Evolutionary conservation across 2,113 vertebrate species (phyloP).

Genomic region (Psittacus erithacus): DNA sequence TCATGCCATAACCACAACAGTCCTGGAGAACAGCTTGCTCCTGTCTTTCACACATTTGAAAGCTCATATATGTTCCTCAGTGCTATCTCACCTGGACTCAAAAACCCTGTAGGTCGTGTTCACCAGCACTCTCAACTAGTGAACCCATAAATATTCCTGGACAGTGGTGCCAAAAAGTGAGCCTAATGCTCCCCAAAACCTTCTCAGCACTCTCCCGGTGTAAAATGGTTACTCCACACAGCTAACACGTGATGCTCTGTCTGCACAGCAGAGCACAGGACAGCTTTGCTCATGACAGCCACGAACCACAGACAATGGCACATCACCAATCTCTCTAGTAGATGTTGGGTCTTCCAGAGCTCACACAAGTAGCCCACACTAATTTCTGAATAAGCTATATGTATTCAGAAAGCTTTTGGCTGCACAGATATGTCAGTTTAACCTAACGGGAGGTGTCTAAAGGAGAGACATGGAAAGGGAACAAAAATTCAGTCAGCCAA

Average conservation of each 20-base stretch:
- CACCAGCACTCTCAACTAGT: not conserved
- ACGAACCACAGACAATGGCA: not conserved
- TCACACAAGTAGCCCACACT: not conserved
- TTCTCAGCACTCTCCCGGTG: not conserved
- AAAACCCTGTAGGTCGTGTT: not conserved
- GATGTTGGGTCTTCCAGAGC: not conserved
- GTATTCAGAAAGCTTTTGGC: not conserved
- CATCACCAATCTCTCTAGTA: not conserved
- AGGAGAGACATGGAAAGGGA: not conserved
- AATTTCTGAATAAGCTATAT: not conserved
- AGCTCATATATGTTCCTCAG: not conserved
- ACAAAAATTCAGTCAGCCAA: not conserved
- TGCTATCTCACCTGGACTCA: not conserved
- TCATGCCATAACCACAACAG: not conserved
- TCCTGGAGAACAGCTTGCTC: not conserved
- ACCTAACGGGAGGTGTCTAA: not conserved
- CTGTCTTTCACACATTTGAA: not conserved
- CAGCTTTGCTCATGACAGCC: not conserved
- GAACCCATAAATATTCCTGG: not conserved
- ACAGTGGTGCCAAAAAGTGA: not conserved
- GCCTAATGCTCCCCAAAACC: not conserved
- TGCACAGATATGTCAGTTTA: not conserved
- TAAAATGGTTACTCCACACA: not conserved
- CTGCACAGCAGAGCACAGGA: not conserved
- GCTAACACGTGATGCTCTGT: fast-evolving